Percentiles rank a stretch among this genome's conserved stretches.
Evolutionary conservation across 2,113 vertebrate genomes (phyloP).

Genomic region (Calidris pugnax): DNA sequence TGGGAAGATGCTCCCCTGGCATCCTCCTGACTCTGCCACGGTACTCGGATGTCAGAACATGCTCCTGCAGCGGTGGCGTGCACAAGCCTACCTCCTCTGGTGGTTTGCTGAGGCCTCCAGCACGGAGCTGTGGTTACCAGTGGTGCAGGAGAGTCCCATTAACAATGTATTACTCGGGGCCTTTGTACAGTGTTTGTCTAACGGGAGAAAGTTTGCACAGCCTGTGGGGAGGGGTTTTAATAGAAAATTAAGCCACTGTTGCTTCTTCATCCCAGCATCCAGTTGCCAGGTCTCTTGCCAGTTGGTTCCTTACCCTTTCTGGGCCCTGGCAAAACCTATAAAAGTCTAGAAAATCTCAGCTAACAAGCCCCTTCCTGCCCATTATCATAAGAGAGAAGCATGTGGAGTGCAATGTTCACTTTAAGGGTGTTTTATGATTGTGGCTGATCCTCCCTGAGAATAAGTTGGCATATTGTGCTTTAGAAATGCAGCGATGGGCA

Average conservation of each 20-base stretch:
- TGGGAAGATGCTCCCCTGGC: background rate
- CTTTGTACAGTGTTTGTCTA: background rate
- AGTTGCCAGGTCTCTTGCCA: background rate
- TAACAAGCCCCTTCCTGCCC: background rate
- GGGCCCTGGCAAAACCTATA: background rate
- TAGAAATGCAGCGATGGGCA: background rate
- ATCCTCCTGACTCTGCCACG: background rate
- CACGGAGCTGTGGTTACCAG: background rate
- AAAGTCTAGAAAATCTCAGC: conserved; percentile 1
- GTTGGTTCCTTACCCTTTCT: background rate
- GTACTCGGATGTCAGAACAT: background rate
- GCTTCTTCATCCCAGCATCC: background rate
- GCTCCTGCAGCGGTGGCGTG: background rate
- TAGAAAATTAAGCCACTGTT: background rate
- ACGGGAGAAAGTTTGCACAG: background rate
- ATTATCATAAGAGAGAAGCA: background rate
- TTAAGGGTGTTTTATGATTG: background rate
- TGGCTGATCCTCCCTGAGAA: background rate
- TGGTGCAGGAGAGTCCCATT: background rate
- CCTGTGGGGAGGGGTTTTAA: background rate
- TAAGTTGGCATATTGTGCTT: background rate
- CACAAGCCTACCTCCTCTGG: background rate
- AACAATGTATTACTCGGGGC: background rate
- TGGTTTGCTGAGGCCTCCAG: background rate
- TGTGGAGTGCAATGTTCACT: background rate